These are phyloP conservation scores for Caenorhabditis doughertyi DNA, from an alignment of 2,888 invertebrate genomes.

Conservation along the genomic window DNA sequence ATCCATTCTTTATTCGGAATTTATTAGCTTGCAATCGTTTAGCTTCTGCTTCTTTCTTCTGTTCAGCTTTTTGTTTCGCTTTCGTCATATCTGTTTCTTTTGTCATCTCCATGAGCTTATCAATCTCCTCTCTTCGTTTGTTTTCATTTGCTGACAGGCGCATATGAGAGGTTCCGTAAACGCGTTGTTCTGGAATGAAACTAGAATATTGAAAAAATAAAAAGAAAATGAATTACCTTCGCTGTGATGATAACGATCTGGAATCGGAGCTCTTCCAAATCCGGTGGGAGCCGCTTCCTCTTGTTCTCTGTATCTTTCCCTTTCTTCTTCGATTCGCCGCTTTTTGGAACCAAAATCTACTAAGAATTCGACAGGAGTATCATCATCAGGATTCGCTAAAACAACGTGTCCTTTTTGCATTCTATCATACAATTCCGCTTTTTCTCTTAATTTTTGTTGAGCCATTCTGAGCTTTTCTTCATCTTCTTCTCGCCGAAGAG, in stretches of 20 bases:
- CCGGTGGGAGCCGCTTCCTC: conserved; percentile 36
- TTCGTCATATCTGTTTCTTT: conserved; percentile 67
- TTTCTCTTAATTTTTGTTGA: conserved; percentile 66
- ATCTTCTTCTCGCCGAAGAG: conserved; percentile 70
- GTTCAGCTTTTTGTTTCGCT: conserved; percentile 56
- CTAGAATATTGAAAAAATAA: too few species aligned
- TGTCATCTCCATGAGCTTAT: conserved; percentile 70
- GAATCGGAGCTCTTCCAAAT: conserved; percentile 59
- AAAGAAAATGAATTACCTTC: too few species aligned
- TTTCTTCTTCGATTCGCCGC: conserved; percentile 64
- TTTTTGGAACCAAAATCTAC: conserved; percentile 76
- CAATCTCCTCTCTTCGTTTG: conserved; percentile 69
- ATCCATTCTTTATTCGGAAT: conserved; percentile 32
- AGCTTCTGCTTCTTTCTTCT: conserved; percentile 19
- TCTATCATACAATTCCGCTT: conserved; percentile 74
- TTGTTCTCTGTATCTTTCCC: conserved; percentile 34
- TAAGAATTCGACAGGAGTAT: conserved; percentile 71
- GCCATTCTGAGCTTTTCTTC: conserved; percentile 45
- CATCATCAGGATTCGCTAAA: conserved; percentile 69
- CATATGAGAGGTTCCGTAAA: conserved; percentile 78
- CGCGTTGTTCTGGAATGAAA: conserved; percentile 76
- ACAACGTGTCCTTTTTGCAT: conserved; percentile 70
- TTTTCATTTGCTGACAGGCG: conserved; percentile 73
- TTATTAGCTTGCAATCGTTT: conserved; percentile 30
- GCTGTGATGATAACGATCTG: conserved; percentile 74